These are phyloP conservation scores for Perca schrenkii DNA, from an alignment of 2,113 vertebrate genomes.

Conservation along the genomic window DNA sequence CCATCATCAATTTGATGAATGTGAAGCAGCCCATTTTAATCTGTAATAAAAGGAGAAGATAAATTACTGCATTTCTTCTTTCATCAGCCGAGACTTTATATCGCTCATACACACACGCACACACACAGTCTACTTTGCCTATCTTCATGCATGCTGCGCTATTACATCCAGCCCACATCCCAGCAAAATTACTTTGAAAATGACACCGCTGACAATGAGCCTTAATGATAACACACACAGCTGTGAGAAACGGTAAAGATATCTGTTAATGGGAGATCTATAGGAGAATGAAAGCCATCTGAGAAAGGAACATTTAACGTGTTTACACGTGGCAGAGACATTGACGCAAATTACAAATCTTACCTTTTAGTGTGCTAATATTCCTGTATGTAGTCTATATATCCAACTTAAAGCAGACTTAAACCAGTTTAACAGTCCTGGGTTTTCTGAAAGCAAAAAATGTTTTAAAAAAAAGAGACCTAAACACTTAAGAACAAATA, in stretches of 20 bases:
- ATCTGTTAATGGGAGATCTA: constrained; percentile 13
- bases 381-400: not conserved
- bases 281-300: not conserved
- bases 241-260: constrained; percentile 21
- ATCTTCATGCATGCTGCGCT: not conserved
- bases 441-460: not conserved
- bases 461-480: not conserved
- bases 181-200: constrained; percentile 50
- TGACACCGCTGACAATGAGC: constrained; percentile 37
- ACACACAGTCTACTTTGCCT: not conserved
- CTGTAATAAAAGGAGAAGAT: constrained; percentile 68
- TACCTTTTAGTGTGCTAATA: constrained; percentile 29
- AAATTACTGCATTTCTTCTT: constrained; percentile 34
- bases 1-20: constrained; percentile 90
- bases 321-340: not conserved
- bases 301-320: not conserved
- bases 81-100: constrained; percentile 24
- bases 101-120: constrained; percentile 12
- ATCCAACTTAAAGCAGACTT: not conserved
- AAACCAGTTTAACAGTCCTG: not conserved
- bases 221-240: constrained; percentile 40
- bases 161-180: constrained; percentile 38
- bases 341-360: constrained; percentile 10
- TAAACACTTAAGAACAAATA: not conserved
- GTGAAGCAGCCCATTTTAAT: constrained; percentile 90